Conservation (phyloP, 1,140 invertebrate genomes). For the Sycobia sp. region DNA sequence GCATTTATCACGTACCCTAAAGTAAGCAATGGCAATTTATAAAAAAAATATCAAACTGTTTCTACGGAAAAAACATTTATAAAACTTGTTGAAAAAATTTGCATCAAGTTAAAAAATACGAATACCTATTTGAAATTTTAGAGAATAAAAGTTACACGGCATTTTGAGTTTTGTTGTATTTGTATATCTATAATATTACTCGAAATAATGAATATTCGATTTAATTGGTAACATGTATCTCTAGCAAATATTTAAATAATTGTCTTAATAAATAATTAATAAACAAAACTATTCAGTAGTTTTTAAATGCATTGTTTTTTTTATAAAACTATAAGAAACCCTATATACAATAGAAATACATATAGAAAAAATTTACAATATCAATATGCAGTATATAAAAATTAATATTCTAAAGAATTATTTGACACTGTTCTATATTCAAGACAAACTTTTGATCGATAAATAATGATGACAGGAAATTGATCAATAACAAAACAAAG, state of each 20-base stretch:
- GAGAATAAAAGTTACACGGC: conserved; percentile 46
- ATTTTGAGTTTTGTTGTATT: conserved; percentile 60
- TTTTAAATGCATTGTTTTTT: no score
- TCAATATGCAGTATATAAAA: no score
- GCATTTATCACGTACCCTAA: conserved; percentile 51
- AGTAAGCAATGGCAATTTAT: conserved; percentile 26
- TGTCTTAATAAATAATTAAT: conserved; percentile 53
- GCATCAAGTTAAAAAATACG: conserved; percentile 20
- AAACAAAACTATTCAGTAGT: conserved; percentile 38
- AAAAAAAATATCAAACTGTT: conserved; percentile 46
- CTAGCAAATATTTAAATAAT: conserved; percentile 53
- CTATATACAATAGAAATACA: no score
- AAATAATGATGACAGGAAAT: no score
- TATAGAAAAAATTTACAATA: no score
- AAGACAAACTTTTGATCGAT: no score
- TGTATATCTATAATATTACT: conserved; percentile 59
- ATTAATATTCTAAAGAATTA: conserved; percentile 5
- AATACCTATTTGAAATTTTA: conserved; percentile 33
- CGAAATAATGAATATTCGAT: conserved; percentile 56
- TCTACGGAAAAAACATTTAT: conserved; percentile 44
- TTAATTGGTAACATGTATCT: conserved; percentile 58
- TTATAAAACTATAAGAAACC: no score
- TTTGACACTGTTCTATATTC: no score
- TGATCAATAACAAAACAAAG: no score
- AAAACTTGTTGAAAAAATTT: conserved; percentile 24